Conservation (phyloP, 2,888 invertebrate genomes). For the Pyrrhia umbra region DNA sequence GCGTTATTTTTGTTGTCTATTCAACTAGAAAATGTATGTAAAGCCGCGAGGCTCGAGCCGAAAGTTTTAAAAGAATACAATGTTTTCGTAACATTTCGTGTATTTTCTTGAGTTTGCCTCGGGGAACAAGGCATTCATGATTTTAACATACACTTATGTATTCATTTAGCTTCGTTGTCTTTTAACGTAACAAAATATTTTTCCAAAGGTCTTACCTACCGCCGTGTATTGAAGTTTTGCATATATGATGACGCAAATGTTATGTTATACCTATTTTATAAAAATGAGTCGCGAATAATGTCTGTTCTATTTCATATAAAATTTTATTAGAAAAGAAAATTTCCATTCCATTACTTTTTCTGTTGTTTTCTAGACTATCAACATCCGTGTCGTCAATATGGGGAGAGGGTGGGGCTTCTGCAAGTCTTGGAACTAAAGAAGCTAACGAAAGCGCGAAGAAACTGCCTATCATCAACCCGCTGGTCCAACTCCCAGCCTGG, state of each 20-base stretch:
- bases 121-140: conserved; percentile 15
- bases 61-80: conserved; percentile 24
- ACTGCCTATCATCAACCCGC: conserved; percentile 96
- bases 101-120: conserved; percentile 12
- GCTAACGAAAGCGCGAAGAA: conserved; percentile 92
- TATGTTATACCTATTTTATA: background rate
- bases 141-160: background rate
- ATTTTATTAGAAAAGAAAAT: conserved; percentile 3
- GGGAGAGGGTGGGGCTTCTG: conserved; percentile 81
- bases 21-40: conserved; percentile 38
- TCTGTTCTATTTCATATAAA: background rate
- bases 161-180: conserved; percentile 2
- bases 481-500: conserved; percentile 96
- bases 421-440: conserved; percentile 79
- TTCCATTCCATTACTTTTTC: background rate
- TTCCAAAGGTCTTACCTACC: conserved; percentile 6
- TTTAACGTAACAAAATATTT: background rate
- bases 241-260: conserved; percentile 18
- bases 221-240: conserved; percentile 2
- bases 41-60: conserved; percentile 21
- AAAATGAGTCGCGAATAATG: conserved; percentile 6
- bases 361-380: conserved; percentile 77
- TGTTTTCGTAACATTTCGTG: conserved; percentile 14
- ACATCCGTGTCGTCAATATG: conserved; percentile 89
- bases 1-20: conserved; percentile 27